Evolutionary conservation across 2,888 invertebrate genomes (phyloP).

Genomic region (Clunio marinus): DNA sequence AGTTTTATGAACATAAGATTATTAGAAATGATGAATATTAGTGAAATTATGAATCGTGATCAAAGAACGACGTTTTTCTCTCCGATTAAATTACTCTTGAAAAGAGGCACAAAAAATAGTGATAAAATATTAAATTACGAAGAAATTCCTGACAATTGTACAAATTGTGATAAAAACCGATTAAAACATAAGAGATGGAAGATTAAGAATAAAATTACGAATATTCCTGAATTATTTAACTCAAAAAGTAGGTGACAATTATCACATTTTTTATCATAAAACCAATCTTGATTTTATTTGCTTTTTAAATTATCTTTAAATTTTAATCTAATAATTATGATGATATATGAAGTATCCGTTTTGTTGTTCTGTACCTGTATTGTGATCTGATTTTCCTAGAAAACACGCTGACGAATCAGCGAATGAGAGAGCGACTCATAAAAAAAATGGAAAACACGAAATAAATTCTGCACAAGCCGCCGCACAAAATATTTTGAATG

Average conservation of each 20-base stretch:
- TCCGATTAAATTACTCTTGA: not conserved
- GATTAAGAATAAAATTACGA: not conserved
- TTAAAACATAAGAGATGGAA: not conserved
- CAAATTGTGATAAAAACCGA: not conserved
- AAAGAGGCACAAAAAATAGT: not conserved
- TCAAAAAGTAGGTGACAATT: not conserved
- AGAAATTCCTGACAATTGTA: not conserved
- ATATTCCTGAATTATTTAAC: not conserved
- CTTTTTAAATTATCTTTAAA: too few relatives aligned
- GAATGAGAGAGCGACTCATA: not conserved
- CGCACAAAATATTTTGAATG: not conserved
- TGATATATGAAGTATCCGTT: not conserved
- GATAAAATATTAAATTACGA: not conserved
- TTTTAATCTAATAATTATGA: too few relatives aligned
- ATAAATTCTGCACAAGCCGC: not conserved
- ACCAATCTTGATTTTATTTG: not conserved
- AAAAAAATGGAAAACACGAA: not conserved
- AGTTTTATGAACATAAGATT: not conserved
- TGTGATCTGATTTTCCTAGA: not conserved
- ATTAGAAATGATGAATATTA: not conserved
- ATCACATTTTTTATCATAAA: not conserved
- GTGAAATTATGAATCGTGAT: constrained; percentile 4
- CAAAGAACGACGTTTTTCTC: not conserved
- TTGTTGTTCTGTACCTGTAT: too few relatives aligned
- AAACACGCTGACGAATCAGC: not conserved